Percentiles rank a stretch among this genome's conserved stretches.
Conservation (phyloP, 2,888 invertebrate genomes). For the Quadriops clusia region DNA sequence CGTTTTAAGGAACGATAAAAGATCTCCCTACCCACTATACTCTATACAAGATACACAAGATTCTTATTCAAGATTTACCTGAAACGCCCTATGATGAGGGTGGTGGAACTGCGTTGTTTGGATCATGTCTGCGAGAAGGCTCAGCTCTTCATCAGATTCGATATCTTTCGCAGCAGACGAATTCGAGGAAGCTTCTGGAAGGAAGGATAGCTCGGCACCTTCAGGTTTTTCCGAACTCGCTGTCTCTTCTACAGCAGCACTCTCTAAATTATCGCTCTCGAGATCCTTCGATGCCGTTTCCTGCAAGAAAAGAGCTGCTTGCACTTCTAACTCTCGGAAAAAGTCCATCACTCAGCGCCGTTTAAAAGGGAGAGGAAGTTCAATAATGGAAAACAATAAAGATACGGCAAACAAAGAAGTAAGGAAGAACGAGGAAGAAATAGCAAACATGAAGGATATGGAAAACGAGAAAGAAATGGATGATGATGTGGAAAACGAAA, state of each 20-base stretch:
- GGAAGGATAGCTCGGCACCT: slow-evolving; percentile 1
- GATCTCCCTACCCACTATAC: too few species aligned
- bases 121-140: slow-evolving; percentile 47
- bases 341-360: too few species aligned
- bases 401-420: not conserved
- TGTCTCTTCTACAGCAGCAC: slow-evolving; percentile 15
- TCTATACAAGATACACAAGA: too few species aligned
- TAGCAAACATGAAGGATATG: too few species aligned
- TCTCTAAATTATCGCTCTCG: not conserved
- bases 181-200: slow-evolving; percentile 11
- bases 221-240: slow-evolving; percentile 15
- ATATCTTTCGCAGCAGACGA: slow-evolving; percentile 15
- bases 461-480: too few species aligned
- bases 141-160: slow-evolving; percentile 32
- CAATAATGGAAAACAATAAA: not conserved
- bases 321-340: too few species aligned
- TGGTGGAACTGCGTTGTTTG: slow-evolving; percentile 52
- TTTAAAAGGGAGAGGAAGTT: too few species aligned
- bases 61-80: too few species aligned
- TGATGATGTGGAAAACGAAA: too few species aligned
- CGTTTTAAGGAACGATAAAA: too few species aligned
- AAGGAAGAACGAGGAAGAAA: too few species aligned
- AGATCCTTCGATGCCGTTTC: not conserved
- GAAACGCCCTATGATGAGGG: slow-evolving; percentile 52
- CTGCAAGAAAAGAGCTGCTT: too few species aligned